Base-by-base conservation (phyloP, 2,797 vertebrate species). In the Heliangelus exortis region DNA sequence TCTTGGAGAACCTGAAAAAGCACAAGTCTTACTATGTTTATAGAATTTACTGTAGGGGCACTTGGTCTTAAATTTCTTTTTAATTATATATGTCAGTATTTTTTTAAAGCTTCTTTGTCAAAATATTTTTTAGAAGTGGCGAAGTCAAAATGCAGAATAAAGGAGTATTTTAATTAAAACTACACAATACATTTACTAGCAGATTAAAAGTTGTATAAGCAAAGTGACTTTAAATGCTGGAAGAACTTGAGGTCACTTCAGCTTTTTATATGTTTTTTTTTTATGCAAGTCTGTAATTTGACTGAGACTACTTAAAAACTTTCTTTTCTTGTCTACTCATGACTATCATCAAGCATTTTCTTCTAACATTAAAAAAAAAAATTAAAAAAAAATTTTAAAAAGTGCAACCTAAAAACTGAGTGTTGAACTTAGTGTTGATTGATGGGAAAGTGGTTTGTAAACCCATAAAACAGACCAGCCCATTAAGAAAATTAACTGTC, bases 221-320 rank as follows among this genome's bases (percentile, higher is more conserved):
- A 82, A 90, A 67, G 65, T 5, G 84, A 3, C 57, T 86, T 91
- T 72, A 75, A 55, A 34, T 21, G 9, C 80, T 72, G 75, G 65
- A 90, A 95, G 87, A 94, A 29, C 8, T 34, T 66, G 15, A 88
- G 90, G 51, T 84, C 75, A 87, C 8, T 87, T 91, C 47, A 51
- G 73, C 18, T 81, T 80, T 61, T 84, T 91, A 55, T 33, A 22
- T 87, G 72, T 86, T 92, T 66, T 47, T 83, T 91, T 83, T 83
- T 91, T 83, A 66, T 34, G 20, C 29, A 94, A 95, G 66, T 91
- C 92, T 97, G 5, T 96, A 94, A 95, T 96, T 96, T 94, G 54
- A 20, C 73, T 74, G 45, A 77, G 86, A 47, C 34, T 62, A 48
- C 87, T 87, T 31, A 31, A 26, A 33, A 17, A 43, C 69, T 94